These are phyloP conservation scores for Leptopilina drosophilae DNA, from an alignment of 2,888 invertebrate genomes.

Conservation along the genomic window DNA sequence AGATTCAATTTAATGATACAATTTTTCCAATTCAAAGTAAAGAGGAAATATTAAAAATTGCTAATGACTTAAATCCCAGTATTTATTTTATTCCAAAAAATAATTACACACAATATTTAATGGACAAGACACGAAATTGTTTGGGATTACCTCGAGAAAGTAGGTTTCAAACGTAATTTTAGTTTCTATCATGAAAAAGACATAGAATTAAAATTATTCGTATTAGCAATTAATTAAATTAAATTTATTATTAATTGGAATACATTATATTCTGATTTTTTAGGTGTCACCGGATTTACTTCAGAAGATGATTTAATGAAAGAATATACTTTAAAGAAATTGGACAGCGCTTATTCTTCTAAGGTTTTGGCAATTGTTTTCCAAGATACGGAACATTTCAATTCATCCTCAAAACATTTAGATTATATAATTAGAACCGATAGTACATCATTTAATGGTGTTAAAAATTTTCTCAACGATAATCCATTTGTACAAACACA, in stretches of 20 bases:
- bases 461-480: constrained; percentile 35
- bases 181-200: background rate
- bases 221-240: background rate
- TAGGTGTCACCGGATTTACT: constrained; percentile 61
- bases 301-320: constrained; percentile 68
- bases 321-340: constrained; percentile 60
- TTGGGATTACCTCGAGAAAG: constrained; percentile 59
- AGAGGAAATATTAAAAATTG: constrained; percentile 42
- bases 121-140: constrained; percentile 63
- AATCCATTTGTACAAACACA: constrained; percentile 67
- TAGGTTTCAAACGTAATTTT: constrained; percentile 51
- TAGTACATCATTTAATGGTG: background rate
- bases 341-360: constrained; percentile 41
- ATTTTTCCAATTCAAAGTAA: constrained; percentile 57
- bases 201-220: background rate
- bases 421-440: constrained; percentile 68
- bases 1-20: constrained; percentile 57
- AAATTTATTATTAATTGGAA: background rate
- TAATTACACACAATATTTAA: constrained; percentile 59
- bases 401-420: constrained; percentile 59
- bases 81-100: constrained; percentile 68
- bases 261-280: constrained; percentile 19
- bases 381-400: constrained; percentile 46
- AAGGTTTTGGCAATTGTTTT: constrained; percentile 68
- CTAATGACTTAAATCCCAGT: constrained; percentile 43